Evolutionary conservation across 2,113 vertebrate genomes (phyloP), one percentile per base, ranked within the genome.

Genomic region (Gorsachius goisagi): DNA sequence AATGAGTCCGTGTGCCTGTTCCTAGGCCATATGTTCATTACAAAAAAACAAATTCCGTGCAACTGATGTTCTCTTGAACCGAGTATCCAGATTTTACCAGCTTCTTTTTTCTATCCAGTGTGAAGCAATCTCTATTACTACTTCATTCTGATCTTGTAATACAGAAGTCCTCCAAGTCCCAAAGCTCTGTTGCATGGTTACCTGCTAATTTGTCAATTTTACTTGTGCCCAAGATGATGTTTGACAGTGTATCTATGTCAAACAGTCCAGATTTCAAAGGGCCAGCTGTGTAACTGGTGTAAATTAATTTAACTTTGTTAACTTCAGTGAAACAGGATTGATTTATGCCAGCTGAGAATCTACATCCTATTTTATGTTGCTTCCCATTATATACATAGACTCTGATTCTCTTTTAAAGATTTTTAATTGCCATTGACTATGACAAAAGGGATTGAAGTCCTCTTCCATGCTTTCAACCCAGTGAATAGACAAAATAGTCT

Each of bases 261-360:
- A 85, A 75, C 22, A 55, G 50, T 39, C 37, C 52, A 68, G 39
- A 68, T 72, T 84, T 90, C 78, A 83, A 83, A 89, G 71, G 81
- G 52, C 68, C 73, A 95, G 73, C 86, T 86, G 60, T 2, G 5
- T 76, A 94, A 85, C 71, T 79, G 74, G 18, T 93, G 73, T 44
- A 37, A 95, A 89, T 91, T 73, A 80, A 44, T 69, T 71, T 82
- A 85, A 67, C 69, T 72, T 87, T 10, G 18, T 87, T 90, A 84
- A 74, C 56, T 81, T 82, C 56, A 91, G n/a, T 62, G 56, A 69
- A 88, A 56, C 27, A 66, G 33, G 30, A 75, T 3, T 64, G 76
- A 92, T 93, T 87, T 84, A 82, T 11, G 62, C 28, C 83, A 94
- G 52, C 50, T 93, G 76, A 85, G 68, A 93, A 85, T 56, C 69